phyloP scores from a whole-genome alignment of 2,888 invertebrate species.

The Agriopis marginaria region DNA sequence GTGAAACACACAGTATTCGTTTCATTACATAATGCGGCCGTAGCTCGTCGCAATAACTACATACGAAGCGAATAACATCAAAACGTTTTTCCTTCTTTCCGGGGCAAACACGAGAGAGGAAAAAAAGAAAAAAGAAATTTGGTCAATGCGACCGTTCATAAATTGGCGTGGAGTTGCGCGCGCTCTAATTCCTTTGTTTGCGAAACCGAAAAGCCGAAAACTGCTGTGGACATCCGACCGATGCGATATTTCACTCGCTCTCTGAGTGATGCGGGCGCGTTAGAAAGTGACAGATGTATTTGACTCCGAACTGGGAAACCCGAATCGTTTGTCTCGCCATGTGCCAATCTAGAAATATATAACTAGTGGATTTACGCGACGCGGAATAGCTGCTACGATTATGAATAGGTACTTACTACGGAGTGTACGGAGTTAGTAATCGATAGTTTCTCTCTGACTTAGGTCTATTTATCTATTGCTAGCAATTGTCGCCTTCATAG shows the following conservation, averaged over 20 bases:
- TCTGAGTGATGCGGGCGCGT: slow-evolving; percentile 69
- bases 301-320: slow-evolving; percentile 54
- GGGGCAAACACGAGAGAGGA: slow-evolving; percentile 57
- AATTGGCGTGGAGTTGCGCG: slow-evolving; percentile 72
- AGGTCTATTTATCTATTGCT: background rate
- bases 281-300: slow-evolving; percentile 76
- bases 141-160: slow-evolving; percentile 76
- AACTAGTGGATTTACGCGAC: slow-evolving; percentile 62
- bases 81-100: slow-evolving; percentile 64
- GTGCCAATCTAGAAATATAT: slow-evolving; percentile 59
- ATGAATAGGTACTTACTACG: slow-evolving; percentile 8
- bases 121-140: slow-evolving; percentile 71
- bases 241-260: slow-evolving; percentile 77
- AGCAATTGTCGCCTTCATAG: background rate
- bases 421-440: slow-evolving; percentile 47
- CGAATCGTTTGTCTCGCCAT: slow-evolving; percentile 60
- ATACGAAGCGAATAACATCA: slow-evolving; percentile 58
- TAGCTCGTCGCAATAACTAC: slow-evolving; percentile 46
- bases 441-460: slow-evolving; percentile 50
- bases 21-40: slow-evolving; percentile 59
- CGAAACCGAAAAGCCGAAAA: slow-evolving; percentile 72
- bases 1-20: slow-evolving; percentile 54
- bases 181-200: slow-evolving; percentile 83
- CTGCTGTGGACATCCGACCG: slow-evolving; percentile 70
- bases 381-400: slow-evolving; percentile 50